These are phyloP conservation scores for Phyllostomus hastatus DNA, from an alignment of 2,113 vertebrate species.

Conservation along the genomic window DNA sequence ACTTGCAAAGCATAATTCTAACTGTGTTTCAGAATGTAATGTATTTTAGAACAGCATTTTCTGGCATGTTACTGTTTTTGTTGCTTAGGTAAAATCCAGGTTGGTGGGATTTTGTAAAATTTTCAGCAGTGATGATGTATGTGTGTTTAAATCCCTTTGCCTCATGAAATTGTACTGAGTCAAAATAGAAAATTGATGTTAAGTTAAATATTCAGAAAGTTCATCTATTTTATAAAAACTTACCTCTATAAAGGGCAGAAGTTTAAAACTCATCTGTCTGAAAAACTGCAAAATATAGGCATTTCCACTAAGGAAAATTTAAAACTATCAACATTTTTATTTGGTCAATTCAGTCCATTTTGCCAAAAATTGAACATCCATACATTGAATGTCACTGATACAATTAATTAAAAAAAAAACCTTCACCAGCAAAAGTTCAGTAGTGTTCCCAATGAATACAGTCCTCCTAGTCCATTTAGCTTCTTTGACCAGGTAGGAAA, in stretches of 20 bases:
- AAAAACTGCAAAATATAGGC: background rate
- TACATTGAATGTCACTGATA: background rate
- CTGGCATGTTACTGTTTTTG: background rate
- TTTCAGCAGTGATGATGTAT: background rate
- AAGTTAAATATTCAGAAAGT: background rate
- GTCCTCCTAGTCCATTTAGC: background rate
- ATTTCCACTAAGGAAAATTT: slow-evolving; percentile 37
- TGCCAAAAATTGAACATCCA: background rate
- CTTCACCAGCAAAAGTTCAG: background rate
- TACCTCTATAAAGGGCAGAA: background rate
- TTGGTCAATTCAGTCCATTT: background rate
- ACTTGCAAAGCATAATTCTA: background rate
- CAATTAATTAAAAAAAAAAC: background rate
- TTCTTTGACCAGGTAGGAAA: background rate
- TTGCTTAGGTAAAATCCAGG: background rate
- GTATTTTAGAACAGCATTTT: background rate
- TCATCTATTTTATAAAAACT: background rate
- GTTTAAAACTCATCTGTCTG: background rate
- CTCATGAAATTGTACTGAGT: background rate
- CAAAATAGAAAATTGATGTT: background rate
- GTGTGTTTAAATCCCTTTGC: background rate
- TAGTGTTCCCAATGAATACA: background rate
- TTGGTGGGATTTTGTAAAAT: background rate
- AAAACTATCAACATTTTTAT: background rate
- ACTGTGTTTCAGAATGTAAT: background rate